Base-by-base conservation (phyloP, 2,888 invertebrate species). In the Sarcophaga carnaria region DNA sequence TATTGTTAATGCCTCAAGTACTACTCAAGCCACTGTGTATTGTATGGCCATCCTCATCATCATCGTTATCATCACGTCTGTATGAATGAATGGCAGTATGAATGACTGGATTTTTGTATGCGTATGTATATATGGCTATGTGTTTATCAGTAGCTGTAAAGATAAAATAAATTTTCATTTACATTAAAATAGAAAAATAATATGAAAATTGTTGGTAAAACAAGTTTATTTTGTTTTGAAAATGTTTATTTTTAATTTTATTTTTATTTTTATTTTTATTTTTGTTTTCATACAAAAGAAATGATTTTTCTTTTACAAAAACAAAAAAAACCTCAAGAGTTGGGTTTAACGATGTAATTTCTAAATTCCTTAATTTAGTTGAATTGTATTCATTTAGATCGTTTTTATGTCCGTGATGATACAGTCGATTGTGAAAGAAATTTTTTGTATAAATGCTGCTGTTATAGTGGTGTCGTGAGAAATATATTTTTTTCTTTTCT, bases 1-100 rank as follows among this genome's bases (percentile, higher is more conserved):
- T 77, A 71, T 69, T 81, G 62, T 22, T 54, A 22, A 12, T 77
- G 71, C 10, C n/a, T 59, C 22, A 76, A 75, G 75, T 81, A 8
- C 37, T 37, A 27, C 37, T 78, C 45, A 49, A 45, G 64, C 37
- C 12, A 10, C 5, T 45, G 47, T 72, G 20, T 37, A 45, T 45
- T 60, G 62, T 72, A 45, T 67, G 14, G 17, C 20, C 66, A 54
- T 54, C 54, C 12, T 54, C 4, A 54, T 54, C 4, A 54, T 37
- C 54, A 17, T 54, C 17, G 5, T 54, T 4, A 54, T 14, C 64
- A 25, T 1, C 64, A 25, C 64, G 25, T 27, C 49, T 83, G 12
- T 49, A 60, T 71, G 54, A 72, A 77, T 20, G 25, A 49, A 37
- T 83, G 12, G 4, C 17, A 71, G 11, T 12, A 22, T 72, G 77